Evolutionary conservation across 2,113 vertebrate species (phyloP).

Genomic region (Morone saxatilis): DNA sequence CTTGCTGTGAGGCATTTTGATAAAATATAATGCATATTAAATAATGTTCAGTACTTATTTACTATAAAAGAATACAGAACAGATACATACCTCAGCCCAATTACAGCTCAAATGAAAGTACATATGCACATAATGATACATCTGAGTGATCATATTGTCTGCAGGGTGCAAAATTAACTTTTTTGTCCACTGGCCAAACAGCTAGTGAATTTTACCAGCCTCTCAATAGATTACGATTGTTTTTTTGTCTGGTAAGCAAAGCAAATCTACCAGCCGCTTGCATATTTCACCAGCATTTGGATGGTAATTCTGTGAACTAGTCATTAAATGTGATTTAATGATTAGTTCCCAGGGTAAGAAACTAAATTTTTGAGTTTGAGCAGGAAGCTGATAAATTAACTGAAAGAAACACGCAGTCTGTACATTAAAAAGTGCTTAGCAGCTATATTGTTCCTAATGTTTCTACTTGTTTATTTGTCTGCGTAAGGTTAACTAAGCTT

Average conservation of each 20-base stretch:
- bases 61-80: not conserved
- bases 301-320: not conserved
- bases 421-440: not conserved
- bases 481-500: not conserved
- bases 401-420: not conserved
- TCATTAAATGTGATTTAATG: not conserved
- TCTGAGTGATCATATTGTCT: no score
- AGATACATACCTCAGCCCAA: not conserved
- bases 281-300: no score
- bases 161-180: no score
- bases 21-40: not conserved
- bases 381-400: no score
- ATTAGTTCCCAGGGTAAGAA: not conserved
- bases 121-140: not conserved
- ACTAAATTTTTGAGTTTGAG: no score
- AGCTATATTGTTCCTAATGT: not conserved
- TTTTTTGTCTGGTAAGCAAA: no score
- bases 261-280: no score
- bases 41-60: not conserved
- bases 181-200: no score
- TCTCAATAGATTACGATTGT: no score
- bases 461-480: not conserved
- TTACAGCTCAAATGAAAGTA: not conserved
- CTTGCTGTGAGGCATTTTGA: not conserved
- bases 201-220: no score